Evolutionary conservation across 2,113 vertebrate genomes (phyloP).

Genomic region (Beaufortia kweichowensis): DNA sequence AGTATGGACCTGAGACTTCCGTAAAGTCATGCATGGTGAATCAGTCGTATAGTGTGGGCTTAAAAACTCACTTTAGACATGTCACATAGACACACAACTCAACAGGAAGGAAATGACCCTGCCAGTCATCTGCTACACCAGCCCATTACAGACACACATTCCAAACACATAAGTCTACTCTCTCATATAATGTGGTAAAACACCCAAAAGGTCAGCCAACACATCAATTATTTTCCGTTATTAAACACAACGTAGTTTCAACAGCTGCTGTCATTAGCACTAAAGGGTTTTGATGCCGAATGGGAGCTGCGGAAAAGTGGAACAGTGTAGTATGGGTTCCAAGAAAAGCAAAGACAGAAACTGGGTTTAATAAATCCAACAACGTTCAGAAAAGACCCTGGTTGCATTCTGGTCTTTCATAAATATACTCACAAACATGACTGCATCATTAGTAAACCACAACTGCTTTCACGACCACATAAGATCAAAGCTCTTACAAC

Average conservation of each 20-base stretch:
- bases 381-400: constrained; percentile 42
- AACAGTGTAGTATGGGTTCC: constrained; percentile 52
- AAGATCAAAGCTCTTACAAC: too few relatives aligned
- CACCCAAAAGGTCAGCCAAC: not conserved
- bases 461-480: not conserved
- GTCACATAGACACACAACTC: constrained; percentile 34
- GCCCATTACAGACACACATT: not conserved
- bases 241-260: not conserved
- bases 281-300: constrained; percentile 40
- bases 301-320: constrained; percentile 53
- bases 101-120: constrained; percentile 33
- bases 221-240: not conserved
- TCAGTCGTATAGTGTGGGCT: constrained; percentile 31
- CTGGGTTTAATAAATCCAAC: constrained; percentile 59
- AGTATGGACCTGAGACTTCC: too few relatives aligned
- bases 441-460: not conserved
- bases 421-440: constrained; percentile 34
- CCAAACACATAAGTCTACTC: not conserved
- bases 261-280: constrained; percentile 4
- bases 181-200: not conserved
- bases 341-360: constrained; percentile 62
- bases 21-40: not conserved
- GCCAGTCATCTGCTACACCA: constrained; percentile 22
- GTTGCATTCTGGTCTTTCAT: constrained; percentile 18
- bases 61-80: constrained; percentile 10